These are phyloP conservation scores for Blastomussa wellsi DNA, from an alignment of 92 coral and sea anemone genomes.

Conservation along the genomic window DNA sequence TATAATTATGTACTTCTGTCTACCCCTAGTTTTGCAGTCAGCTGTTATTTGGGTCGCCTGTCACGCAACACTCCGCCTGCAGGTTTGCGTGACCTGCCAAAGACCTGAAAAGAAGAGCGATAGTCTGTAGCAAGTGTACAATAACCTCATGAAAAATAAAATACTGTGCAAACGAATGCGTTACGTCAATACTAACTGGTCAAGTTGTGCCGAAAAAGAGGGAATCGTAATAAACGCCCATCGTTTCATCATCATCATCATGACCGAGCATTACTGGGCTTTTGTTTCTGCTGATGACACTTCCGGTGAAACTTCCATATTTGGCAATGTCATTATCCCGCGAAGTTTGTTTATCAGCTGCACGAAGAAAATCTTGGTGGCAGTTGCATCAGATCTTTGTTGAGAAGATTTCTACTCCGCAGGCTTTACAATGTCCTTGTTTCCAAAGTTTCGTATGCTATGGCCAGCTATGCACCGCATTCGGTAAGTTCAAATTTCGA, in stretches of 20 bases:
- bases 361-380: neutral
- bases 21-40: neutral
- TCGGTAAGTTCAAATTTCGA: slow-evolving; percentile 62
- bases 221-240: neutral
- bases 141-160: neutral
- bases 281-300: slow-evolving; percentile 42
- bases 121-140: neutral
- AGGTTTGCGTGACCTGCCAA: neutral
- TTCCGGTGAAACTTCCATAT: slow-evolving; percentile 60
- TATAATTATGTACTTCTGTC: too few species aligned
- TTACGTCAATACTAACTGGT: neutral
- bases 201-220: too few species aligned
- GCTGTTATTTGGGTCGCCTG: neutral
- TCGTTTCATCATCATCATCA: slow-evolving; percentile 31
- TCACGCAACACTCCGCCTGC: neutral
- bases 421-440: slow-evolving; percentile 41
- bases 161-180: neutral
- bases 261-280: slow-evolving; percentile 47
- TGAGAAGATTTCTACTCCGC: neutral
- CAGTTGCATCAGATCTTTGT: slow-evolving; percentile 24
- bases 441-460: slow-evolving; percentile 57
- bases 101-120: neutral
- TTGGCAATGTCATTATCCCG: slow-evolving; percentile 21
- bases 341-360: slow-evolving; percentile 28
- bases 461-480: slow-evolving; percentile 55